phyloP scores from a whole-genome alignment of 2,888 invertebrate genomes.

The Schrankia costaestrigalis region DNA sequence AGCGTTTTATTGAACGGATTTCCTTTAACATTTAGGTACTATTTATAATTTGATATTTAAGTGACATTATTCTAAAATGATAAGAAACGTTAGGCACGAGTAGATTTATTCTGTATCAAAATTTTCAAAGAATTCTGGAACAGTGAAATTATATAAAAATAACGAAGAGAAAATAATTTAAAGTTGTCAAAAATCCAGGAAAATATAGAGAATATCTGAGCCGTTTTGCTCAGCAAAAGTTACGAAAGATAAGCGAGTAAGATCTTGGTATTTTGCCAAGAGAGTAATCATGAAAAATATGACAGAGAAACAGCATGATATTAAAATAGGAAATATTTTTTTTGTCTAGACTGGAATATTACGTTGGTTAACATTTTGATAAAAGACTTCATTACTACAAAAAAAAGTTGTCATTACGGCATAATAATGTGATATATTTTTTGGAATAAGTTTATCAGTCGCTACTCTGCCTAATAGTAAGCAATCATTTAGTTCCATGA shows the following conservation, averaged over 20 bases:
- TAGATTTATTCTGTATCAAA: no score
- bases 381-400: no score
- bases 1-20: constrained; percentile 11
- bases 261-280: constrained; percentile 72
- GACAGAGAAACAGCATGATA: constrained; percentile 60
- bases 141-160: no score
- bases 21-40: constrained; percentile 19
- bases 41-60: no score
- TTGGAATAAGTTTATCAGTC: no score
- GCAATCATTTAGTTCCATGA: no score
- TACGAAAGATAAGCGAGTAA: constrained; percentile 66
- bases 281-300: constrained; percentile 73
- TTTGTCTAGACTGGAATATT: constrained; percentile 47
- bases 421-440: constrained; percentile 1
- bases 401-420: constrained; percentile 34
- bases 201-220: constrained; percentile 42
- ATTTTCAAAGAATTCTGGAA: no score
- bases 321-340: constrained; percentile 65
- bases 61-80: no score
- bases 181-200: constrained; percentile 23
- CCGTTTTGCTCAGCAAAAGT: constrained; percentile 55
- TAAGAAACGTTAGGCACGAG: no score
- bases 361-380: constrained; percentile 15
- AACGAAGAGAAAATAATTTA: constrained; percentile 4
- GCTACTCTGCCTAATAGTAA: no score